Percentiles rank a stretch among this genome's conserved stretches.
These are phyloP conservation scores for Allygus modestus DNA, from an alignment of 2,888 invertebrate genomes.

Conservation along the genomic window DNA sequence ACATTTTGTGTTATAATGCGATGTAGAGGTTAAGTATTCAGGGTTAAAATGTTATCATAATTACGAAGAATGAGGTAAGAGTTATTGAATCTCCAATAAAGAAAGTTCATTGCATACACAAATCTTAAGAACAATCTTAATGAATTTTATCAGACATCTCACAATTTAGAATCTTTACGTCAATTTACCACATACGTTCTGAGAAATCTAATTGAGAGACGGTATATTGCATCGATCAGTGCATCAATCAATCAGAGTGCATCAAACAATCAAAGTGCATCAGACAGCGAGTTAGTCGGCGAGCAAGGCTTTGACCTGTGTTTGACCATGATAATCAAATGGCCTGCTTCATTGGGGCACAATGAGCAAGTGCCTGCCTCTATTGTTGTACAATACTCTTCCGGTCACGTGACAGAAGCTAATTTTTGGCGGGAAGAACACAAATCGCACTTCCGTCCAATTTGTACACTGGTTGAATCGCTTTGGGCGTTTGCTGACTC, in stretches of 20 bases:
- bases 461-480: not conserved
- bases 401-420: conserved; percentile 53
- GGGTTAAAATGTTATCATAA: no score
- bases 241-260: conserved; percentile 24
- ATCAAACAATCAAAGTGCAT: conserved; percentile 38
- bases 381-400: conserved; percentile 24
- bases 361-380: conserved; percentile 30
- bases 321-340: conserved; percentile 41
- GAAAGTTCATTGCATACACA: no score
- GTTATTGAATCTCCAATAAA: no score
- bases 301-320: not conserved
- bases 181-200: not conserved
- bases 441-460: conserved; percentile 36
- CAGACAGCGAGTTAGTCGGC: not conserved
- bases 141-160: no score
- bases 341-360: conserved; percentile 25
- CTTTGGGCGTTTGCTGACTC: not conserved
- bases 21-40: no score
- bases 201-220: not conserved
- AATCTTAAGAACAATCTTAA: no score
- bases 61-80: no score
- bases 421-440: conserved; percentile 54
- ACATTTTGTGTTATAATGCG: no score
- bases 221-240: not conserved
- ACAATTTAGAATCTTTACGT: no score